These are phyloP conservation scores for Yoshiicerus persimilis DNA, from an alignment of 1,140 invertebrate species.

Conservation along the genomic window DNA sequence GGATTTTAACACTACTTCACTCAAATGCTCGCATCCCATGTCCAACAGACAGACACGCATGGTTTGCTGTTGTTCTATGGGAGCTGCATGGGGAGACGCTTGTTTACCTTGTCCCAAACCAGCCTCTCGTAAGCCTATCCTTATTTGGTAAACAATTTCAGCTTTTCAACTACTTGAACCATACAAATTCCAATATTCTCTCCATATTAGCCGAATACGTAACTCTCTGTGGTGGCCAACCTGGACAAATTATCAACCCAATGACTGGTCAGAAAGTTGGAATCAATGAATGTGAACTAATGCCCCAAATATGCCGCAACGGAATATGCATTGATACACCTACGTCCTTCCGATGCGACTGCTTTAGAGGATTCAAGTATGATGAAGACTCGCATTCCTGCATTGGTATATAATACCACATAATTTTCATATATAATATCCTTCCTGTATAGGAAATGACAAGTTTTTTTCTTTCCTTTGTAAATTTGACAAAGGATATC, in stretches of 20 bases:
- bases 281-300: conserved; percentile 76
- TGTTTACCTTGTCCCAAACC: conserved; percentile 75
- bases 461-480: too few species aligned
- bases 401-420: conserved; percentile 58
- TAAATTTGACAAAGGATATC: too few species aligned
- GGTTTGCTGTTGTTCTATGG: conserved; percentile 86
- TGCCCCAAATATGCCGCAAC: conserved; percentile 81
- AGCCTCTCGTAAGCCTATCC: conserved; percentile 62
- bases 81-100: conserved; percentile 77
- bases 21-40: conserved; percentile 70
- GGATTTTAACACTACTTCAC: conserved; percentile 62
- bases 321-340: conserved; percentile 76
- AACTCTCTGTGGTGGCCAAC: conserved; percentile 63
- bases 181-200: too few species aligned
- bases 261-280: conserved; percentile 73
- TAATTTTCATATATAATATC: not conserved
- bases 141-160: not conserved
- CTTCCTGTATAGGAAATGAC: too few species aligned
- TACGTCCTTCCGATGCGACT: conserved; percentile 72
- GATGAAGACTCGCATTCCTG: conserved; percentile 76
- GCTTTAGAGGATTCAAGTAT: conserved; percentile 70
- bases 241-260: conserved; percentile 73
- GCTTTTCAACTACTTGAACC: not conserved
- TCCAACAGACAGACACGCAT: conserved; percentile 76
- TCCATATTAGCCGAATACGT: conserved; percentile 63